Percentiles rank a stretch among this genome's conserved stretches.
Evolutionary conservation across 2,113 vertebrate species (phyloP).

Genomic region (Junco hyemalis): DNA sequence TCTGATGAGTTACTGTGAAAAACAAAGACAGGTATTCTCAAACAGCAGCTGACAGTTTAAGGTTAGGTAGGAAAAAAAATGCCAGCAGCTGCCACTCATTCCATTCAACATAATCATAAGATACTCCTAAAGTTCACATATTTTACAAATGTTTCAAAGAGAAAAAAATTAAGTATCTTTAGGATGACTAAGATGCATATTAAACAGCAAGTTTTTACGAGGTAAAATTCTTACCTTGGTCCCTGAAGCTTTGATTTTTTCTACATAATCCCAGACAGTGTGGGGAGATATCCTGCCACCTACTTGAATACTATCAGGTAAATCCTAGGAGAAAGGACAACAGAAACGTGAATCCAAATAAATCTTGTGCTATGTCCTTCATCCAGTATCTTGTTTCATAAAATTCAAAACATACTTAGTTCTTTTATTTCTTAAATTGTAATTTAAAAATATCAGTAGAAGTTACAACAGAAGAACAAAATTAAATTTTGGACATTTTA

Average conservation of each 20-base stretch:
- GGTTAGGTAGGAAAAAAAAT: not conserved
- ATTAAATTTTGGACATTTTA: not conserved
- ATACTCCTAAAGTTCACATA: not conserved
- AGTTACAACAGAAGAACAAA: not conserved
- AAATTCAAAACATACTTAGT: not conserved
- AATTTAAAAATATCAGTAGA: not conserved
- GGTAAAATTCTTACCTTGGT: slow-evolving; percentile 83
- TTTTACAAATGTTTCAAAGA: not conserved
- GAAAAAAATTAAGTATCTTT: not conserved
- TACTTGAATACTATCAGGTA: slow-evolving; percentile 95
- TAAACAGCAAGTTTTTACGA: not conserved
- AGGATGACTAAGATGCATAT: not conserved
- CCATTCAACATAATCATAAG: not conserved
- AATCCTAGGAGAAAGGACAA: slow-evolving; percentile 78
- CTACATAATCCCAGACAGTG: slow-evolving; percentile 97
- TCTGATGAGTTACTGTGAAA: not conserved
- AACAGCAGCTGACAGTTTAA: not conserved
- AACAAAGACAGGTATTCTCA: not conserved
- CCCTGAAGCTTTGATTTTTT: slow-evolving; percentile 97
- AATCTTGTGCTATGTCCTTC: not conserved
- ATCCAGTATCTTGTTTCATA: not conserved
- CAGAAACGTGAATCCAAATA: not conserved
- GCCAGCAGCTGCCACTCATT: not conserved
- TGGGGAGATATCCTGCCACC: slow-evolving; percentile 96
- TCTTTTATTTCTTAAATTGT: not conserved